phyloP scores from a whole-genome alignment of 2,888 invertebrate genomes.

The Plagodis dolabraria region DNA sequence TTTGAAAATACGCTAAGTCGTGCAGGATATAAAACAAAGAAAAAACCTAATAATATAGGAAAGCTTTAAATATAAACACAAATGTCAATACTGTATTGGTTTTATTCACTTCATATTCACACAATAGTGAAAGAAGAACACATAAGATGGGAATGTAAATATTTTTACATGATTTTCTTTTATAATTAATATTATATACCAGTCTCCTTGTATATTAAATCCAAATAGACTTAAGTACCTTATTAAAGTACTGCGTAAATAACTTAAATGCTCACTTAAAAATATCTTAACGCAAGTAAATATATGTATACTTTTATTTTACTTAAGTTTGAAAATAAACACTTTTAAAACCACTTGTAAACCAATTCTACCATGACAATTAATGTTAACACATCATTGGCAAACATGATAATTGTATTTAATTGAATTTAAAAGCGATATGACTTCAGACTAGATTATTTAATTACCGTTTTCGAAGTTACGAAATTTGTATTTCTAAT shows the following conservation, averaged over 20 bases:
- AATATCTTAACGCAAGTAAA: slow-evolving; percentile 53
- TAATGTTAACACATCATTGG: not conserved
- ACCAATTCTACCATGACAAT: slow-evolving; percentile 4
- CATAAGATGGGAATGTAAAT: slow-evolving; percentile 75
- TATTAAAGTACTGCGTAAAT: slow-evolving; percentile 63
- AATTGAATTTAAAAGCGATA: slow-evolving; percentile 63
- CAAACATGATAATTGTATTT: slow-evolving; percentile 12
- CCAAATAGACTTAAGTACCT: slow-evolving; percentile 76
- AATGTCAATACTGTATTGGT: slow-evolving; percentile 81
- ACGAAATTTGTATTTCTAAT: slow-evolving; percentile 52
- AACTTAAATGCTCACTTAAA: slow-evolving; percentile 81
- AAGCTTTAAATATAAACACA: slow-evolving; percentile 45
- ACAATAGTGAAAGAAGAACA: slow-evolving; percentile 57
- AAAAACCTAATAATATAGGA: too few species aligned
- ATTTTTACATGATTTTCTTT: slow-evolving; percentile 57
- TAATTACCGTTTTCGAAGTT: slow-evolving; percentile 58
- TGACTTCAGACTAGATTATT: slow-evolving; percentile 77
- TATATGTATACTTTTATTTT: slow-evolving; percentile 49
- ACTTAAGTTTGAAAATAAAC: slow-evolving; percentile 57
- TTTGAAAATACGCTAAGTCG: too few species aligned
- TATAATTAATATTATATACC: slow-evolving; percentile 74
- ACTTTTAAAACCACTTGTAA: slow-evolving; percentile 56
- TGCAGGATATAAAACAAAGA: too few species aligned
- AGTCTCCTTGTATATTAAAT: slow-evolving; percentile 81
- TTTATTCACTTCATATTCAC: slow-evolving; percentile 70